phyloP scores from a whole-genome alignment of 1,140 invertebrate species.

The Bilobella aurantiaca region DNA sequence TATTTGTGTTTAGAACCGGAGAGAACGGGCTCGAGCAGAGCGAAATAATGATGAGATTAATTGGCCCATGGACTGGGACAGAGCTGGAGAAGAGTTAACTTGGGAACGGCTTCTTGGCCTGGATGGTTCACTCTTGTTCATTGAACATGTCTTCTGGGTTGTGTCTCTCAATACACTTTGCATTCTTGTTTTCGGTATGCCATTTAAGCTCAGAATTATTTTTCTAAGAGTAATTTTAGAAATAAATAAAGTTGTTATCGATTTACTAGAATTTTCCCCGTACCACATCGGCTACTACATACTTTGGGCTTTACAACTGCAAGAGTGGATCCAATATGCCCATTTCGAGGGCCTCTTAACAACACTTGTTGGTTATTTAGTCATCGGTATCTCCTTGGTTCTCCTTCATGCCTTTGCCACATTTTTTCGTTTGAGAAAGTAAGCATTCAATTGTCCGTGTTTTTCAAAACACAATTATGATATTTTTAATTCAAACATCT shows the following conservation, averaged over 20 bases:
- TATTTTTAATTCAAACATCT: conserved; percentile 36
- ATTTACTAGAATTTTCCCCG: conserved; percentile 82
- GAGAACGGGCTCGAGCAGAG: conserved; percentile 38
- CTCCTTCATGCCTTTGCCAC: conserved; percentile 61
- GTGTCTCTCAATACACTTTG: conserved; percentile 93
- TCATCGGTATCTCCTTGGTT: conserved; percentile 73
- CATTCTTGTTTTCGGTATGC: conserved; percentile 64
- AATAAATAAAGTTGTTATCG: no score
- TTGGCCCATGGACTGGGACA: conserved; percentile 98
- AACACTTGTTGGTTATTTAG: conserved; percentile 83
- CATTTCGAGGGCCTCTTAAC: conserved; percentile 90
- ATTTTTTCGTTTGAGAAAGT: conserved; percentile 28
- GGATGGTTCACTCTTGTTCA: conserved; percentile 90
- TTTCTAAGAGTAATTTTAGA: no score
- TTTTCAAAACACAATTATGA: neutral
- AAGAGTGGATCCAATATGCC: conserved; percentile 60
- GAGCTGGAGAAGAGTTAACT: conserved; percentile 92
- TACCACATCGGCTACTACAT: conserved; percentile 87
- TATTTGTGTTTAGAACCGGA: neutral
- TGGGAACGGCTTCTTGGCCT: conserved; percentile 93
- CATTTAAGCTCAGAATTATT: no score
- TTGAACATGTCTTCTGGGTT: conserved; percentile 99
- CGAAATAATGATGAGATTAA: conserved; percentile 70
- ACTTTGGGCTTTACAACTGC: conserved; percentile 61
- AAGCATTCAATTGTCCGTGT: neutral